phyloP scores from a whole-genome alignment of 2,797 vertebrate genomes.

The Pipistrellus pipistrellus region DNA sequence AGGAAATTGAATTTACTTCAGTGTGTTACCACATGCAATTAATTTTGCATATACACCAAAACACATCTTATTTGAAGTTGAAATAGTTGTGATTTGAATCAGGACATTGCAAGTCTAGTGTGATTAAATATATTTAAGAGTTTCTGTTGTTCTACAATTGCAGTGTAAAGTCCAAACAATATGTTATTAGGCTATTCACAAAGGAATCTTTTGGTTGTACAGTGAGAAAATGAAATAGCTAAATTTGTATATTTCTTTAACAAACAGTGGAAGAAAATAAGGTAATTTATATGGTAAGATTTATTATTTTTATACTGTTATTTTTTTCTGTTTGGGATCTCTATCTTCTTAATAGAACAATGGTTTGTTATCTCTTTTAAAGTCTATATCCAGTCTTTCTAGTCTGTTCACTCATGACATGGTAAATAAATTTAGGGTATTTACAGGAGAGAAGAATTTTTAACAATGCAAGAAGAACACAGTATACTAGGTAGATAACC shows the following conservation, averaged over 20 bases:
- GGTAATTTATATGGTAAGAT: constrained; percentile 42
- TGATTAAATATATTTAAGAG: constrained; percentile 62
- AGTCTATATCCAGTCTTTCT: too few relatives aligned
- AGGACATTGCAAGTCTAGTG: constrained; percentile 45
- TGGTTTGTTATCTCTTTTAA: too few relatives aligned
- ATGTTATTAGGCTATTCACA: constrained; percentile 33
- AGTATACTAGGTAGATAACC: too few relatives aligned
- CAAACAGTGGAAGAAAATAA: constrained; percentile 24
- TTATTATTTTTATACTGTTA: constrained; percentile 42
- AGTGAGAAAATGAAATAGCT: constrained; percentile 48
- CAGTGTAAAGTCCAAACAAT: constrained; percentile 15
- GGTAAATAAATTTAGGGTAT: too few relatives aligned
- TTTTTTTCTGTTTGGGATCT: not conserved
- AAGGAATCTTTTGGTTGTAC: constrained; percentile 44
- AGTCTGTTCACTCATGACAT: too few relatives aligned
- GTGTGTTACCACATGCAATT: constrained; percentile 75
- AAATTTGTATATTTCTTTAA: constrained; percentile 58
- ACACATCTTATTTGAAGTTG: constrained; percentile 67
- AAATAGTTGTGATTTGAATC: constrained; percentile 55
- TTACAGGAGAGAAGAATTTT: too few relatives aligned
- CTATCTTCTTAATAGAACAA: too few relatives aligned
- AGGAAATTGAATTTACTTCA: constrained; percentile 84
- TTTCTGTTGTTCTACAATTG: constrained; percentile 60
- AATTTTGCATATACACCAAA: constrained; percentile 79
- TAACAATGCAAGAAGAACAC: too few relatives aligned